A percentile compares a stretch with the other conserved stretches of the same genome.
Evolutionary conservation across 2,113 vertebrate species (phyloP).

Genomic region (Chaetorhynchus papuensis): DNA sequence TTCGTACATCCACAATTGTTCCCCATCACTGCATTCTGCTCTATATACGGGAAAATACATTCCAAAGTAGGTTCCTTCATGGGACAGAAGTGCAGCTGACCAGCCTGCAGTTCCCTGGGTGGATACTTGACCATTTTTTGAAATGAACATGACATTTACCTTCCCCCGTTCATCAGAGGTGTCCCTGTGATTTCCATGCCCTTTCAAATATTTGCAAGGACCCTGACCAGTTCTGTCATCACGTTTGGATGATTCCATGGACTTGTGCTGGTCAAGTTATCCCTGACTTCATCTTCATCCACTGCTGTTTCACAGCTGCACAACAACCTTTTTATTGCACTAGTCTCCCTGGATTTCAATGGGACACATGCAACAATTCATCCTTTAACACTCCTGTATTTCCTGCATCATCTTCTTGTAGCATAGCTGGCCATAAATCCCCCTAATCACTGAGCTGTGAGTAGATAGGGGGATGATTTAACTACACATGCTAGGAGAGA

Average conservation of each 20-base stretch:
- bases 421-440: background rate
- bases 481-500: background rate
- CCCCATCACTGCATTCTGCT: background rate
- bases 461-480: background rate
- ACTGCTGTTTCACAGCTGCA: background rate
- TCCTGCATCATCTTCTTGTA: background rate
- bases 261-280: background rate
- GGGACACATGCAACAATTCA: background rate
- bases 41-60: background rate
- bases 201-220: background rate
- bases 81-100: background rate
- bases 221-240: background rate
- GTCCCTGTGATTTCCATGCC: background rate
- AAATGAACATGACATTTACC: background rate
- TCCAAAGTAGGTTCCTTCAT: background rate
- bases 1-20: background rate
- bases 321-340: background rate
- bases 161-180: background rate
- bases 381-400: background rate
- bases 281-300: background rate
- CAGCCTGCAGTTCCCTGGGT: background rate
- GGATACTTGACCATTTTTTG: background rate
- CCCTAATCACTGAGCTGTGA: background rate
- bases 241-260: background rate
- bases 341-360: background rate